These are phyloP conservation scores for Cuculus canorus DNA, from an alignment of 2,797 vertebrate genomes.

Conservation along the genomic window DNA sequence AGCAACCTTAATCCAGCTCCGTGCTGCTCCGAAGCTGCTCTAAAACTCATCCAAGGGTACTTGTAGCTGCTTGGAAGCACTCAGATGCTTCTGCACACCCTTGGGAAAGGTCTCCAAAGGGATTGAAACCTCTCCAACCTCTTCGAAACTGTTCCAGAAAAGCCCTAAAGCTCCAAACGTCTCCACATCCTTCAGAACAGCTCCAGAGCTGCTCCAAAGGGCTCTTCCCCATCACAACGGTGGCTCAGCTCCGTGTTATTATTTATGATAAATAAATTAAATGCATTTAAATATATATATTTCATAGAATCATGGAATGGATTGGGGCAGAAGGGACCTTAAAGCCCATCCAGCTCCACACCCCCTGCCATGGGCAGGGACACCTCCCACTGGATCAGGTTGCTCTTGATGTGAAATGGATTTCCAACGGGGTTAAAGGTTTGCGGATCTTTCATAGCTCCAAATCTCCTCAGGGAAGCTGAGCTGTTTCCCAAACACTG, in stretches of 20 bases:
- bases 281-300: neutral
- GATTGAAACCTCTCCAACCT: neutral
- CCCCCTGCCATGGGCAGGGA: too few species aligned
- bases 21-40: neutral
- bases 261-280: neutral
- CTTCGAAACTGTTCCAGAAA: neutral
- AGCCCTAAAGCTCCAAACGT: neutral
- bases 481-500: neutral
- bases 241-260: neutral
- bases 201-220: neutral
- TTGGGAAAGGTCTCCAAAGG: neutral
- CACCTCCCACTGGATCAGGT: too few species aligned
- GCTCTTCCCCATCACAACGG: fast-evolving
- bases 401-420: neutral
- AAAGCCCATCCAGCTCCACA: too few species aligned
- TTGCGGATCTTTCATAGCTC: neutral
- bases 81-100: neutral
- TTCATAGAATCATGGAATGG: too few species aligned
- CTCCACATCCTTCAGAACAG: neutral
- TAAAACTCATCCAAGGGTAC: neutral
- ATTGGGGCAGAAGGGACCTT: too few species aligned
- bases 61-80: neutral
- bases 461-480: neutral
- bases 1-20: neutral
- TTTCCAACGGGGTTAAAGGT: neutral